Evolutionary conservation across 2,888 invertebrate species (phyloP).

Genomic region (Xylophagus ater): DNA sequence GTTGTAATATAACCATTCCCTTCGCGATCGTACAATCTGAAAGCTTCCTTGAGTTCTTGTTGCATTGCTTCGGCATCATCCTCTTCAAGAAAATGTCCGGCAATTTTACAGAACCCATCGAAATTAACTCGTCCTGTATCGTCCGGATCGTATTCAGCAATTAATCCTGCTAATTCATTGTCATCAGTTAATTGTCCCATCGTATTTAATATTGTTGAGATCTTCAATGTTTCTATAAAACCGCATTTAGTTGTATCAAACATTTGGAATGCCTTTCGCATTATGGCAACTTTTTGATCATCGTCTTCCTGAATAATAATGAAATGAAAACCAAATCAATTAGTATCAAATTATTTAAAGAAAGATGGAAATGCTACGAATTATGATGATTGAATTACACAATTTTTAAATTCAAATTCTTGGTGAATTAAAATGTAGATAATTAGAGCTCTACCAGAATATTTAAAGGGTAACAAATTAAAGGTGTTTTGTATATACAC

Average conservation of each 20-base stretch:
- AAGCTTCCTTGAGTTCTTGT: conserved; percentile 94
- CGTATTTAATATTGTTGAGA: conserved; percentile 84
- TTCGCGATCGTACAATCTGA: conserved; percentile 92
- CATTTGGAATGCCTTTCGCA: conserved; percentile 95
- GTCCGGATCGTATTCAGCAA: conserved; percentile 88
- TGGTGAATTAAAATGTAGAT: too few species aligned
- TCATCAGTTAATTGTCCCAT: conserved; percentile 94
- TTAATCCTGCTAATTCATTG: conserved; percentile 75
- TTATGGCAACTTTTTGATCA: conserved; percentile 75
- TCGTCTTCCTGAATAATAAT: conserved; percentile 47
- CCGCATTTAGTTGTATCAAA: conserved; percentile 89
- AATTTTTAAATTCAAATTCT: too few species aligned
- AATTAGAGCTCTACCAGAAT: too few species aligned
- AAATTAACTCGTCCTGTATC: conserved; percentile 85
- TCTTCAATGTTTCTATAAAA: conserved; percentile 81
- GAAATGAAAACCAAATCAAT: too few species aligned
- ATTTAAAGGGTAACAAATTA: too few species aligned
- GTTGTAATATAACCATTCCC: conserved; percentile 91
- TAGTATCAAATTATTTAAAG: too few species aligned
- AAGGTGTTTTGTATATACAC: too few species aligned
- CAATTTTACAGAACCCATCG: conserved; percentile 86
- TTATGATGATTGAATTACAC: too few species aligned
- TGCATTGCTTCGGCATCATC: conserved; percentile 94
- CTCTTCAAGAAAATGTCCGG: conserved; percentile 88
- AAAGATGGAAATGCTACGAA: too few species aligned